Base-by-base conservation (phyloP, 2,797 vertebrate genomes). In the Atherinosoma microstoma region DNA sequence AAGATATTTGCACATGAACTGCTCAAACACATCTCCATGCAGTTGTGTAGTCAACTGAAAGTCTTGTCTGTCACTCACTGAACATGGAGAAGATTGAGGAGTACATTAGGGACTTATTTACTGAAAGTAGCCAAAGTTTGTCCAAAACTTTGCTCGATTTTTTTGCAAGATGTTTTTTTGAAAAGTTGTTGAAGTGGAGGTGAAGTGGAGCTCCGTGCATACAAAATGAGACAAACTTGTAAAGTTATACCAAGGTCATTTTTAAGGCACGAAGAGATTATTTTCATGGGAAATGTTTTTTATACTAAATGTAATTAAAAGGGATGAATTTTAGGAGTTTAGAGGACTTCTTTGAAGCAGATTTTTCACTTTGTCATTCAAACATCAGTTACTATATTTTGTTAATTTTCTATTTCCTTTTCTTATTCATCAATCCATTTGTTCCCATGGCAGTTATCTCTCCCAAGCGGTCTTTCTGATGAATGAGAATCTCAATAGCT, bases 401-500 rank as follows among this genome's bases (percentile, higher is more conserved):
- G 8, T 53, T 57, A 5, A 70, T 76, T 67, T 40, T 47, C 57
- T 60, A 67, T 61, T 65, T 69, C 56, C 10, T 13, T 59, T 58
- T 67, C 73, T 59, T 58, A 61, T 64, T 58, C 22, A 54, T 72
- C 51, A 22, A 60, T 45, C 64, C 16, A 58, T 76, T 80, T 81
- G 22, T 42, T 62, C 60, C 67, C 38, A 40, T n/a, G 32, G 62
- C 34, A 35, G 47, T 58, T 30, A 40, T 72, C 32, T 24, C 29
- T 79, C 68, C 67, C 65, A 30, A 15, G 77, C 57, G 81, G 58
- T 69, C 35, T 40, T 49, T 67, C 1, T 29, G 53, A 69, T 62
- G 59, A 83, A 76, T 65, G 51, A 71, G 73, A 61, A 72, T 54
- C 67, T 64, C 54, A 30, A 20, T 67, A 64, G 45, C 57, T 71